A percentile compares a stretch with the other conserved stretches of the same genome.
Evolutionary conservation across 2,113 vertebrate genomes (phyloP).

Genomic region (Paraplagusia blochii): DNA sequence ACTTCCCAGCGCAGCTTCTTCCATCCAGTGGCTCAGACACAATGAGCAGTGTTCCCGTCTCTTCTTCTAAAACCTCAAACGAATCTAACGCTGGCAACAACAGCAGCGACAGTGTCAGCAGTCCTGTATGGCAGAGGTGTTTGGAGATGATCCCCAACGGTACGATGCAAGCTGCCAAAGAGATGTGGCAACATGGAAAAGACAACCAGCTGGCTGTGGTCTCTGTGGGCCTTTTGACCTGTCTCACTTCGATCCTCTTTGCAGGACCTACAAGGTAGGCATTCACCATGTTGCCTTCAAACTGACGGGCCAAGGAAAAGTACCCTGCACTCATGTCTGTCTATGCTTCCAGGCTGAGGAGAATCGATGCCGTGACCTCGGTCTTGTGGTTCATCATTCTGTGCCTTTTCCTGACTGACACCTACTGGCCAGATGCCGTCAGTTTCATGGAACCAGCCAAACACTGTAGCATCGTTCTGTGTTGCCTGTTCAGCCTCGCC

Average conservation of each 20-base stretch:
- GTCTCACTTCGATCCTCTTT: slow-evolving; percentile 84
- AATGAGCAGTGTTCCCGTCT: slow-evolving; percentile 43
- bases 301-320: background rate
- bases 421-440: slow-evolving; percentile 66
- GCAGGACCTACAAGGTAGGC: slow-evolving; percentile 85
- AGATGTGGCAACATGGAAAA: slow-evolving; percentile 80
- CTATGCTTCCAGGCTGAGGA: slow-evolving; percentile 79
- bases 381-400: slow-evolving; percentile 88
- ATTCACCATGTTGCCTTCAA: fast-evolving
- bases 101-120: background rate
- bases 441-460: slow-evolving; percentile 85
- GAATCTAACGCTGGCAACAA: slow-evolving; percentile 37
- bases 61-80: slow-evolving; percentile 41
- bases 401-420: slow-evolving; percentile 79
- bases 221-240: slow-evolving; percentile 84
- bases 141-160: slow-evolving; percentile 76
- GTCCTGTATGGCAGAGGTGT: slow-evolving; percentile 74
- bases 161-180: slow-evolving; percentile 62
- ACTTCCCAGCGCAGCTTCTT: slow-evolving; percentile 55
- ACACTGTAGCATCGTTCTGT: slow-evolving; percentile 79
- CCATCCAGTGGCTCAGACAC: slow-evolving; percentile 15
- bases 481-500: slow-evolving; percentile 90
- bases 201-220: slow-evolving; percentile 81
- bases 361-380: slow-evolving; percentile 86
- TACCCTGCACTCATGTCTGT: background rate